phyloP scores from a whole-genome alignment of 2,888 invertebrate genomes.

The Sericinus montela region DNA sequence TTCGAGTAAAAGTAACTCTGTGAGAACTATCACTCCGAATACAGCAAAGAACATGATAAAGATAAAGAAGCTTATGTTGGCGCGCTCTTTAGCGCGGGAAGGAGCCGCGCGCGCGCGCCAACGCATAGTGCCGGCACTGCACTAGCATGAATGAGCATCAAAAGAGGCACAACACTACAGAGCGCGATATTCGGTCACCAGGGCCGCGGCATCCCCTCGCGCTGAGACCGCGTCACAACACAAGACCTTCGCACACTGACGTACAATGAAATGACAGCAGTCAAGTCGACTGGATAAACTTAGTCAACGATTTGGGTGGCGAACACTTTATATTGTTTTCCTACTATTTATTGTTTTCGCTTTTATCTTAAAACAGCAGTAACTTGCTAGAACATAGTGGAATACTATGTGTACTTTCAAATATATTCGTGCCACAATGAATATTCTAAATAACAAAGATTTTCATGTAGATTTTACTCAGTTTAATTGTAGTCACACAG shows the following conservation, averaged over 20 bases:
- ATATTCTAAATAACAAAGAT: too few relatives aligned
- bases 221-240: constrained; percentile 42
- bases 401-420: too few relatives aligned
- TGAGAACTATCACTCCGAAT: constrained; percentile 91
- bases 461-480: too few relatives aligned
- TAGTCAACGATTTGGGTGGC: constrained; percentile 33
- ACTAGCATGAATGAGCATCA: constrained; percentile 48
- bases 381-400: too few relatives aligned
- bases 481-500: too few relatives aligned
- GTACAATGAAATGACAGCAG: constrained; percentile 28
- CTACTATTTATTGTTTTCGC: constrained; percentile 11
- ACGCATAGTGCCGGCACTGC: constrained; percentile 56
- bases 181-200: constrained; percentile 36
- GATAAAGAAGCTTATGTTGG: constrained; percentile 93
- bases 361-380: too few relatives aligned
- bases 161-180: constrained; percentile 44
- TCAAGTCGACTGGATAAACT: constrained; percentile 20
- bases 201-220: constrained; percentile 39
- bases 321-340: constrained; percentile 11
- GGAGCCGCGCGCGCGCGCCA: constrained; percentile 70
- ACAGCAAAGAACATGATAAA: constrained; percentile 94
- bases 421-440: too few relatives aligned
- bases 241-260: constrained; percentile 40
- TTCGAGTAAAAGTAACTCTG: constrained; percentile 85
- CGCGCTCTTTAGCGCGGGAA: constrained; percentile 85